Evolutionary conservation across 1,140 invertebrate species (phyloP), one percentile per base, ranked within the genome.

Genomic region (Platyscapa corneri): DNA sequence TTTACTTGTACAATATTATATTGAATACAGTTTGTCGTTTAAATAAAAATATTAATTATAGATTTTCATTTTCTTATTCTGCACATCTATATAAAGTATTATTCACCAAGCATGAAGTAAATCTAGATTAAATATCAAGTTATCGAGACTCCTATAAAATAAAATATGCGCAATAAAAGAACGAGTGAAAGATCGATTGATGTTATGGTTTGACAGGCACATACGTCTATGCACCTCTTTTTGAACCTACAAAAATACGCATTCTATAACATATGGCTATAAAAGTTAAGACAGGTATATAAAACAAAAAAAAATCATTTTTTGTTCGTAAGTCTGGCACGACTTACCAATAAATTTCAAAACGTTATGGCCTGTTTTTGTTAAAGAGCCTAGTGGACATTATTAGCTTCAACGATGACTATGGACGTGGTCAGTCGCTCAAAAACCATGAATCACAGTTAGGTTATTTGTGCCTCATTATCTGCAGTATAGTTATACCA

Each of bases 321-420:
- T 12, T 46, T 46, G 12, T 46, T 74, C 39, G 72, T n/a, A 23
- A 27, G 0, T 20, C 34, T 18, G 7, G 34, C 34, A 39, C 32
- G 3, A n/a, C 27, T 18, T 27, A 30, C 6, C 42, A 20, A 77
- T 78, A 60, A 78, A 78, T 78, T 60, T 0, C n/a, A 8, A 30
- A 32, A 67, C 64, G 30, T 34, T 14, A 30, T 32, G 30, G 10
- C n/a, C 32, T 34, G n/a, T 3, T 2, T 6, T 8, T 16, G 0
- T 32, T 67, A 32, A 67, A 82, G 32, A 30, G 32, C 46, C 30
- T 67, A 18, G 3, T 6, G 81, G 86, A 87, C 89, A 89, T 90
- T 90, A 90, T 90, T 90, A 90, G 90, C 89, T 90, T 90, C 88
- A 85, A 85, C 72, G 87, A 87, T 87, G 86, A 85, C 89, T 3